These are phyloP conservation scores for Sminthurides aquaticus DNA, from an alignment of 2,888 invertebrate species.

Conservation along the genomic window DNA sequence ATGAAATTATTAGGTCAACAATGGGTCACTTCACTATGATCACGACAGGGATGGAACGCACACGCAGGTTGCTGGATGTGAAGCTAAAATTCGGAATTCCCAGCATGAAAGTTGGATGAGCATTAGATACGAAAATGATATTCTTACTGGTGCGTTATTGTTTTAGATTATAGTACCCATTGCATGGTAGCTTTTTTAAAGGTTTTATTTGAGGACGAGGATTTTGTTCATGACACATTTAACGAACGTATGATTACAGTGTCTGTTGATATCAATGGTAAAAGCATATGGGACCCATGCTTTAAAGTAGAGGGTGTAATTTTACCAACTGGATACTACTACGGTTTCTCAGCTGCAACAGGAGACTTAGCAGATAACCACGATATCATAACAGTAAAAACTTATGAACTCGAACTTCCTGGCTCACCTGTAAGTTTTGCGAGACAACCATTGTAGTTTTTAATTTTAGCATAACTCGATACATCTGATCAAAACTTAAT, in stretches of 20 bases:
- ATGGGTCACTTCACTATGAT: conserved; percentile 90
- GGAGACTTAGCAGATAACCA: conserved; percentile 96
- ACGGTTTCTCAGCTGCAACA: conserved; percentile 91
- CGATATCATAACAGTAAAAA: conserved; percentile 82
- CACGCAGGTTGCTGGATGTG: conserved; percentile 93
- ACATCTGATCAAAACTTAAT: background rate
- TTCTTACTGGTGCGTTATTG: conserved; percentile 64
- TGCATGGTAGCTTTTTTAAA: no score
- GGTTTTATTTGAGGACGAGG: no score
- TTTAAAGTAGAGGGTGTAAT: conserved; percentile 79
- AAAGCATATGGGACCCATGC: conserved; percentile 89
- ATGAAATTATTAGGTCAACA: conserved; percentile 68
- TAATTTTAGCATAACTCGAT: no score
- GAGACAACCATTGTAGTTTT: no score
- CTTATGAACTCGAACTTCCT: conserved; percentile 78
- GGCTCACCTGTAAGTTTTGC: conserved; percentile 8
- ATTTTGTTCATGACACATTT: conserved; percentile 1
- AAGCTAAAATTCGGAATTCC: conserved; percentile 84
- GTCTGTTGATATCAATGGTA: conserved; percentile 82
- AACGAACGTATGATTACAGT: conserved; percentile 61
- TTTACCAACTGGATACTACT: conserved; percentile 89
- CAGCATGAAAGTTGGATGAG: conserved; percentile 84
- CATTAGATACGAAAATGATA: conserved; percentile 84
- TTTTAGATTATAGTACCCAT: background rate
- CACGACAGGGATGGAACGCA: conserved; percentile 98